Evolutionary conservation across 2,113 vertebrate genomes (phyloP), one percentile per base, ranked within the genome.

Genomic region (Engraulis encrasicolus): DNA sequence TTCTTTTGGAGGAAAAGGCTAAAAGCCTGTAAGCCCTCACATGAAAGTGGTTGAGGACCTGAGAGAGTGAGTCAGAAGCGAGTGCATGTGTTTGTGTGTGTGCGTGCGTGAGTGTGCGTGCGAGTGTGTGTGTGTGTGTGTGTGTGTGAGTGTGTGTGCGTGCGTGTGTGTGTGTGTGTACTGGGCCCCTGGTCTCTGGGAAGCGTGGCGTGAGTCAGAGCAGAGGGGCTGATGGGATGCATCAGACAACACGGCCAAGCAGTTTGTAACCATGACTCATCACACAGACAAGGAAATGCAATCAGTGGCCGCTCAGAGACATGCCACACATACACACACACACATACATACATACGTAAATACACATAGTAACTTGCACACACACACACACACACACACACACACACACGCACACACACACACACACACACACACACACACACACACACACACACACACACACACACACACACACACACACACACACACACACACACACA

Each of bases 191-290:
- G 52, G 61, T 81, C 77, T 85, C 66, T 80, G 82, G 50, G n/a
- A 50, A 82, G 80, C 83, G 85, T 84, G 82, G 40, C 80, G 85
- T 86, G 88, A 91, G 88, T 90, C 81, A 81, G 78, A 83, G 48
- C 80, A 74, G 77, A 7, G 77, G 50, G 78, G 82, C 80, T 50
- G 74, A 74, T 74, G 66, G 66, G 66, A 12, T 82, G 82, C 83
- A 85, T 85, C 34, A 88, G 86, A 27, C 77, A 20, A 40, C 27
- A 54, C 5, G 11, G 36, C n/a, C 11, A 20, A 85, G 81, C 17
- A 86, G 87, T 89, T 91, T 90, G 85, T 87, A 90, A 88, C 83
- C 85, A 81, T 92, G 90, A 91, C 90, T 93, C 90, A 92, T 86
- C 86, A 89, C 87, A 50, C 88, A 86, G 86, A 89, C 34, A 50